Evolutionary conservation across 2,888 invertebrate genomes (phyloP).

Genomic region (Epinotia bilunana): DNA sequence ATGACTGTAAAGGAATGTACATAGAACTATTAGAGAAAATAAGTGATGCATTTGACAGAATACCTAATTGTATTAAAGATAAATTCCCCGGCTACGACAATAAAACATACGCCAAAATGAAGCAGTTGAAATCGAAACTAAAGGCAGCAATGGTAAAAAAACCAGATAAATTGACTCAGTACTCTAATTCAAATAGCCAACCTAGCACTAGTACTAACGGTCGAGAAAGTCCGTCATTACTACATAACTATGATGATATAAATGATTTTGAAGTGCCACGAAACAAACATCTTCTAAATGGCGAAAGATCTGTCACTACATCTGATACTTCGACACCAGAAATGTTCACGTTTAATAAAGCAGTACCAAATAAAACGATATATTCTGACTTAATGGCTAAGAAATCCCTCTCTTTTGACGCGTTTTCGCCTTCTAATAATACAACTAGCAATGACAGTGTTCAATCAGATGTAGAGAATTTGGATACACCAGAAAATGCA

Average conservation of each 20-base stretch:
- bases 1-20: constrained; percentile 81
- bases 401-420: constrained; percentile 66
- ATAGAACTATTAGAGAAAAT: constrained; percentile 86
- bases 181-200: constrained; percentile 34
- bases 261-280: constrained; percentile 35
- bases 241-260: constrained; percentile 22
- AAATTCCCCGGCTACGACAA: constrained; percentile 86
- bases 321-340: constrained; percentile 67
- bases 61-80: constrained; percentile 85
- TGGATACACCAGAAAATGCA: constrained; percentile 54
- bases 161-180: constrained; percentile 54
- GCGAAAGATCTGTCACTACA: constrained; percentile 22
- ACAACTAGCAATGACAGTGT: constrained; percentile 53
- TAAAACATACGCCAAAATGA: constrained; percentile 82
- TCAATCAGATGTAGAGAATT: constrained; percentile 56
- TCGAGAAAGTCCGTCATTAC: constrained; percentile 37
- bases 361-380: constrained; percentile 59
- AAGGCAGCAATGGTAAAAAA: constrained; percentile 77
- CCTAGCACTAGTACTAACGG: constrained; percentile 35
- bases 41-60: constrained; percentile 85
- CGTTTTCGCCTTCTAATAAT: constrained; percentile 60
- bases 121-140: constrained; percentile 84
- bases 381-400: constrained; percentile 63
- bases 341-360: constrained; percentile 54
- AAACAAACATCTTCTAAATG: constrained; percentile 23